Conservation (phyloP, 2,113 vertebrate genomes). For the Hiodon tergisus region DNA sequence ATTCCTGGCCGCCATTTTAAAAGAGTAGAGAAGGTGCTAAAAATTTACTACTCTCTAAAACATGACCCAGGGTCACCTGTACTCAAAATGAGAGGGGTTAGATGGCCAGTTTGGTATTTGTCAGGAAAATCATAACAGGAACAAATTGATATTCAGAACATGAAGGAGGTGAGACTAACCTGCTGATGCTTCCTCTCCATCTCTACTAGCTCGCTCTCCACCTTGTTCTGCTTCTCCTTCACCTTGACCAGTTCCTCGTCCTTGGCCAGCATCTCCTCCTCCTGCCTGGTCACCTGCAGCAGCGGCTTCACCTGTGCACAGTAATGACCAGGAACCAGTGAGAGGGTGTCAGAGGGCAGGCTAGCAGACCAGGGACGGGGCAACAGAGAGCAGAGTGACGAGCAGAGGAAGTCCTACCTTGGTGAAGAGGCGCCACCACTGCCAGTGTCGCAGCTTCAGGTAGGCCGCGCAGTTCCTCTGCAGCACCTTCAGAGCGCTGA, state of each 20-base stretch:
- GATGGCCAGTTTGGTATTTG: too few relatives aligned
- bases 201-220: conserved; percentile 73
- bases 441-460: conserved; percentile 93
- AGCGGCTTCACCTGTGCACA: conserved; percentile 61
- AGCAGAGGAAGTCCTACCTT: conserved; percentile 60
- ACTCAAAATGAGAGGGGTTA: too few relatives aligned
- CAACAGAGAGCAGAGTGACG: conserved; percentile 12
- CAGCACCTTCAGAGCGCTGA: conserved; percentile 91
- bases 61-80: too few relatives aligned
- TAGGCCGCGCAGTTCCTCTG: conserved; percentile 97
- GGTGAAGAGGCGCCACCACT: conserved; percentile 98
- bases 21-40: neutral
- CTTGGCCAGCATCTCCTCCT: conserved; percentile 77
- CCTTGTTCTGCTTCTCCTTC: conserved; percentile 76
- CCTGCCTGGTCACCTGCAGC: conserved; percentile 75
- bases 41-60: neutral
- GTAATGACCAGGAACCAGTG: neutral
- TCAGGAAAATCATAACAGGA: neutral
- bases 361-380: neutral
- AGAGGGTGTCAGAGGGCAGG: neutral
- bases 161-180: conserved; percentile 39
- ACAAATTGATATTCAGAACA: neutral
- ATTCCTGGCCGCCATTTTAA: neutral
- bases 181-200: conserved; percentile 79
- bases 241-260: conserved; percentile 76